Evolutionary conservation across 2,113 vertebrate genomes (phyloP).

Genomic region (Salvator merianae): DNA sequence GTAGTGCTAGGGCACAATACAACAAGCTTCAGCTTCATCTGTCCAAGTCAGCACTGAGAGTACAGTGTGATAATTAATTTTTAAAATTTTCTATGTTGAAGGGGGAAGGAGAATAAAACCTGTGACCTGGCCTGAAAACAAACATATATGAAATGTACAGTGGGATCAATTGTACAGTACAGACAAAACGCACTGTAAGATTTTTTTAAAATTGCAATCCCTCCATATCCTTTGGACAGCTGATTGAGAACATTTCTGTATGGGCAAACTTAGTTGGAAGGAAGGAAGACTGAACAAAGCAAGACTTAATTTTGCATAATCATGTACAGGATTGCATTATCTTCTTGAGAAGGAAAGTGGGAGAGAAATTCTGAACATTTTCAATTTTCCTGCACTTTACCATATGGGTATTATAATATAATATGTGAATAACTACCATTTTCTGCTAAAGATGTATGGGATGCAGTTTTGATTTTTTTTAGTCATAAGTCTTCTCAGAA

Average conservation of each 20-base stretch:
- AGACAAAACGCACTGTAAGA: no score
- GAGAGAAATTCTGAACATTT: not conserved
- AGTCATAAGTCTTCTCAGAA: not conserved
- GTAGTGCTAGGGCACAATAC: no score
- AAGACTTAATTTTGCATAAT: not conserved
- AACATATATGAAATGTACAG: no score
- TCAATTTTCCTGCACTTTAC: not conserved
- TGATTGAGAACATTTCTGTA: not conserved
- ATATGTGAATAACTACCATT: not conserved
- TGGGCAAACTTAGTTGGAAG: not conserved
- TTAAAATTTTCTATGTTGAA: no score
- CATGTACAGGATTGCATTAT: not conserved
- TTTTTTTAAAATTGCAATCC: not conserved
- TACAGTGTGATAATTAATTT: no score
- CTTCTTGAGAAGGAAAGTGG: not conserved
- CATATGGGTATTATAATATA: not conserved
- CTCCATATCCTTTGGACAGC: not conserved
- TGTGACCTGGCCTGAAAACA: no score
- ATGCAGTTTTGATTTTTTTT: not conserved
- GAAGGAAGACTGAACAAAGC: not conserved
- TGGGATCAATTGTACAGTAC: no score
- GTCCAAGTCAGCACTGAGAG: no score
- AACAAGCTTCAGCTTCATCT: no score
- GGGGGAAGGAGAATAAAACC: no score
- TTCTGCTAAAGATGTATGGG: not conserved